Evolutionary conservation across 2,113 vertebrate species (phyloP).

Genomic region (Nanorana parkeri): DNA sequence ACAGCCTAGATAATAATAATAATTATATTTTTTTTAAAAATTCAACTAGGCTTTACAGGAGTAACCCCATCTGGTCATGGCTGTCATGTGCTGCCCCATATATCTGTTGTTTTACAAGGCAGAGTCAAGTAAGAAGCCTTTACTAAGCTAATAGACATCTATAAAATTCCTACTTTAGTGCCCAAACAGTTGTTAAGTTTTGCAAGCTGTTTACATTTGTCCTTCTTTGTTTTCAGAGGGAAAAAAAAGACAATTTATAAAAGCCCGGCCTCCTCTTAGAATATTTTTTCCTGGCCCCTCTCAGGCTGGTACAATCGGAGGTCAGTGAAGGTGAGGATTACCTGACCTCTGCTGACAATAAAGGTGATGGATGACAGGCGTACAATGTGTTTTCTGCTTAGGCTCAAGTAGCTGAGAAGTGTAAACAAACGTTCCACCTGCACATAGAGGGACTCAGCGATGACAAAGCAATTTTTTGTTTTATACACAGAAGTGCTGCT

Average conservation of each 20-base stretch:
- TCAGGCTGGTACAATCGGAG: constrained; percentile 64
- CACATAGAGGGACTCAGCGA: not conserved
- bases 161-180: constrained; percentile 40
- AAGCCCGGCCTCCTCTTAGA: constrained; percentile 57
- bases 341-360: constrained; percentile 72
- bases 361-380: constrained; percentile 71
- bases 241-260: constrained; percentile 60
- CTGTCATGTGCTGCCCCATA: too few species aligned
- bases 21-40: too few species aligned
- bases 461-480: not conserved
- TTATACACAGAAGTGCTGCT: too few species aligned
- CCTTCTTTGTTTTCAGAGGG: constrained; percentile 55
- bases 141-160: constrained; percentile 38
- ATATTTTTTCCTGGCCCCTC: constrained; percentile 47
- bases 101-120: not conserved
- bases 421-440: constrained; percentile 58
- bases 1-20: too few species aligned
- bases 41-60: too few species aligned
- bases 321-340: constrained; percentile 65
- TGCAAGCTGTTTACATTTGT: constrained; percentile 35
- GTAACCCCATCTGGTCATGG: too few species aligned
- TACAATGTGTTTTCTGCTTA: constrained; percentile 62
- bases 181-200: constrained; percentile 55
- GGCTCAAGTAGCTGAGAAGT: not conserved
- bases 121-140: constrained; percentile 24